These are phyloP conservation scores for Malurus elegans DNA, from an alignment of 2,113 vertebrate genomes.

Conservation along the genomic window DNA sequence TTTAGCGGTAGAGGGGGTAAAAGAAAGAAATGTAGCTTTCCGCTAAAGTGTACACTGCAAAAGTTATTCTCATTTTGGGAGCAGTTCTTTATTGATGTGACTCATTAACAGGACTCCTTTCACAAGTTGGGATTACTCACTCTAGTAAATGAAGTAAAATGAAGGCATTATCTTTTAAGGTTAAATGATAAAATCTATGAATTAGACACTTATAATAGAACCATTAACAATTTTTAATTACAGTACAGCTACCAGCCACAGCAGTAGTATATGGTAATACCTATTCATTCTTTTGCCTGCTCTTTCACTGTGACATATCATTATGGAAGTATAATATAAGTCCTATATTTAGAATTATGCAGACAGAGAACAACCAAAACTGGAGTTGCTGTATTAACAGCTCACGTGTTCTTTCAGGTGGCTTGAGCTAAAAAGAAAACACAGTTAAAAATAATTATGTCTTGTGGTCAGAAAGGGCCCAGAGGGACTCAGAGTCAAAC, in stretches of 20 bases:
- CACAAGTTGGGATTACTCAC: neutral
- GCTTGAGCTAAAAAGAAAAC: neutral
- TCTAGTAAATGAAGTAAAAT: constrained; percentile 24
- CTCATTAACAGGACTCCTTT: neutral
- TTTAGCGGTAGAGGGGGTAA: neutral
- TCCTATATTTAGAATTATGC: neutral
- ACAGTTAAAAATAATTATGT: neutral
- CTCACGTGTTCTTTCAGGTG: neutral
- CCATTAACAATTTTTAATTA: constrained; percentile 43
- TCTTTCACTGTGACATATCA: neutral
- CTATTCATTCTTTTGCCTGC: neutral
- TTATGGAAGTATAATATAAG: neutral
- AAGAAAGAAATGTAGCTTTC: neutral
- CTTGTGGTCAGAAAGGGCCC: neutral
- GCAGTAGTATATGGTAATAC: neutral
- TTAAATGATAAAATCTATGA: constrained; percentile 16
- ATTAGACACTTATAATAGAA: constrained; percentile 1
- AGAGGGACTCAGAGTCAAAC: neutral
- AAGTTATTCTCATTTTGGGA: neutral
- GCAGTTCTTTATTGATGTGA: neutral
- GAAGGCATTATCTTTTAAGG: constrained; percentile 40
- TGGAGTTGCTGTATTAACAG: neutral
- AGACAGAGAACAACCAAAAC: neutral
- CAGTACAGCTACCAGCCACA: neutral
- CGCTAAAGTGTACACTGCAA: neutral